Conservation (phyloP, 2,797 vertebrate species). For the Otolemur crassicaudatus region DNA sequence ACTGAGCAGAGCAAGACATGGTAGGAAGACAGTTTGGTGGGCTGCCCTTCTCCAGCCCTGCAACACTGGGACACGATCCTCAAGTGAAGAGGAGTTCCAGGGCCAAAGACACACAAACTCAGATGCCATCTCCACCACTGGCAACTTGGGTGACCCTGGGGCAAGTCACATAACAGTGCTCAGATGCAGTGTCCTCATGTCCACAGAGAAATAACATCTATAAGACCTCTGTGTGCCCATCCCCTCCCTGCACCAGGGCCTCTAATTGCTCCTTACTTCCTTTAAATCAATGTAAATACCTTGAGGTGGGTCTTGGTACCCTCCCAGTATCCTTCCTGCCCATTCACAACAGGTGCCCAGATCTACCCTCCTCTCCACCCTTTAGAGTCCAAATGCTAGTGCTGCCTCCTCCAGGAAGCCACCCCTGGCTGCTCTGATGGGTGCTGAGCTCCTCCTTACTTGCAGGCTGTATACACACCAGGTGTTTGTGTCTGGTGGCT, state of each 20-base stretch:
- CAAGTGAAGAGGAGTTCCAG: neutral
- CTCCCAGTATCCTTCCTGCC: neutral
- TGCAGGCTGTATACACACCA: neutral
- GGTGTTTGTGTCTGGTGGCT: neutral
- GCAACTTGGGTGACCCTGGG: neutral
- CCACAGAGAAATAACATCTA: neutral
- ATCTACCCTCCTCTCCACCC: neutral
- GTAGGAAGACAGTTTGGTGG: neutral
- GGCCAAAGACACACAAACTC: neutral
- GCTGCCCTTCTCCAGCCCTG: neutral
- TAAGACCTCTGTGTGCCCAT: neutral
- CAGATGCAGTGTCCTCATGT: neutral
- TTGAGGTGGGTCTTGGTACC: no score
- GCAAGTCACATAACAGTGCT: neutral
- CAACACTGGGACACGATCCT: neutral
- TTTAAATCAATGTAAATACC: neutral
- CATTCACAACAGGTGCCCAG: neutral
- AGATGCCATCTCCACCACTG: neutral
- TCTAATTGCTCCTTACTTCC: neutral
- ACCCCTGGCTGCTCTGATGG: neutral
- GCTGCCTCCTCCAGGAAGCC: slow-evolving; percentile 13
- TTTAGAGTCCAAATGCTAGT: neutral
- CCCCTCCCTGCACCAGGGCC: neutral
- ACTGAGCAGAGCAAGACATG: no score
- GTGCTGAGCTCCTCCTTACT: neutral